phyloP scores from a whole-genome alignment of 2,888 invertebrate genomes.

The Drosophila nr. medialis region DNA sequence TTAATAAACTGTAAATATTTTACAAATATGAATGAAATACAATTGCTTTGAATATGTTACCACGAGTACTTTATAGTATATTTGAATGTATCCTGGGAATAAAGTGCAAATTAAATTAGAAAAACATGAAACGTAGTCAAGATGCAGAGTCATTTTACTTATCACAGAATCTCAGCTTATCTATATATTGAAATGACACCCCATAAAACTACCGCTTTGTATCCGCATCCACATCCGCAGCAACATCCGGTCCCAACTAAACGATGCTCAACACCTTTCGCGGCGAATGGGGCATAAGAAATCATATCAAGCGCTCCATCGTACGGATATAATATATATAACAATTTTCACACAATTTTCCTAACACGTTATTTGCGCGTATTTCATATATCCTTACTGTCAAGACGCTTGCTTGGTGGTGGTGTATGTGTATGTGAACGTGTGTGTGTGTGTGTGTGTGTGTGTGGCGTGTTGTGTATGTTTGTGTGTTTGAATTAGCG shows the following conservation, averaged over 20 bases:
- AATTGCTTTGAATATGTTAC: background rate
- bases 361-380: slow-evolving; percentile 78
- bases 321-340: slow-evolving; percentile 77
- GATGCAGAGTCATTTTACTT: background rate
- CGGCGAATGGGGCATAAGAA: slow-evolving; percentile 75
- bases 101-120: background rate
- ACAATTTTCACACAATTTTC: slow-evolving; percentile 80
- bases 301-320: slow-evolving; percentile 69
- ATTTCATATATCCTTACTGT: slow-evolving; percentile 74
- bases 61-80: background rate
- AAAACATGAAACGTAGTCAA: background rate
- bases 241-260: slow-evolving; percentile 37
- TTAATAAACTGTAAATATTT: background rate
- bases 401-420: slow-evolving; percentile 31
- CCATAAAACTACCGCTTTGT: slow-evolving; percentile 37
- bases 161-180: background rate
- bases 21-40: background rate
- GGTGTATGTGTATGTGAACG: slow-evolving; percentile 12
- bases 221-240: slow-evolving; percentile 22
- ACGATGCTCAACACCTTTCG: slow-evolving; percentile 69
- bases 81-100: background rate
- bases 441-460: slow-evolving; percentile 9
- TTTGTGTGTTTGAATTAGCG: slow-evolving; percentile 73
- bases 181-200: slow-evolving; percentile 32
- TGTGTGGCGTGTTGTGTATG: background rate